These are phyloP conservation scores for Musca domestica DNA, from an alignment of 1,140 invertebrate species.

Conservation along the genomic window DNA sequence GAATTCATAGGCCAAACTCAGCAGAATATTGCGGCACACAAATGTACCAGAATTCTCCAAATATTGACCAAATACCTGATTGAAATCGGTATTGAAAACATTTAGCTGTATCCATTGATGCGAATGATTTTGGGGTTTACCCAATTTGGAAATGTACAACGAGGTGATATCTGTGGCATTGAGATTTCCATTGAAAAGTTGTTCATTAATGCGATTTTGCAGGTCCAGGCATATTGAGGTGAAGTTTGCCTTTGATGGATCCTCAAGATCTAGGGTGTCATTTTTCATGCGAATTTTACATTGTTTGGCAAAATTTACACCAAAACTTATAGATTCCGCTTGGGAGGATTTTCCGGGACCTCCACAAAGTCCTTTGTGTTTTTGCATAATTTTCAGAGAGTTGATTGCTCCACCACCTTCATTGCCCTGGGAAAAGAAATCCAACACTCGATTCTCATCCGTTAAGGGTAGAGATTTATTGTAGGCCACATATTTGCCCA, in stretches of 20 bases:
- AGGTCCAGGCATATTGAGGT: constrained; percentile 38
- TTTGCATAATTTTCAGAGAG: background rate
- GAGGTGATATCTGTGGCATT: constrained; percentile 25
- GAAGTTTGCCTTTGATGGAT: constrained; percentile 31
- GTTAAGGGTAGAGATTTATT: constrained; percentile 28
- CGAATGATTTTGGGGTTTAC: constrained; percentile 34
- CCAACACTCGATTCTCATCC: constrained; percentile 14
- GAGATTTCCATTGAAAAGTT: constrained; percentile 34
- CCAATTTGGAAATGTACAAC: constrained; percentile 37
- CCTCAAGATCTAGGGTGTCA: background rate
- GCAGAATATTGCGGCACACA: constrained; percentile 42
- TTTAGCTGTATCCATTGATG: constrained; percentile 40
- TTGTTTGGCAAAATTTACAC: constrained; percentile 34
- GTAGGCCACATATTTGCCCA: constrained; percentile 27
- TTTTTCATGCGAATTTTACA: constrained; percentile 33
- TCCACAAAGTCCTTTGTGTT: background rate
- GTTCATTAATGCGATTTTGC: constrained; percentile 33
- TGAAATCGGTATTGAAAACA: constrained; percentile 27
- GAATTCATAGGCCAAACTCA: constrained; percentile 45
- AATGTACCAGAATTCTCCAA: constrained; percentile 33
- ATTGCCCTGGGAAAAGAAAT: constrained; percentile 32
- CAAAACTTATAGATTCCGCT: constrained; percentile 29
- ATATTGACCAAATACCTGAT: constrained; percentile 31
- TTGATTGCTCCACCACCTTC: constrained; percentile 5
- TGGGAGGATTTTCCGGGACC: background rate